A percentile compares a stretch with the other conserved stretches of the same genome.
Evolutionary conservation across 2,113 vertebrate species (phyloP).

Genomic region (Halichoeres trimaculatus): DNA sequence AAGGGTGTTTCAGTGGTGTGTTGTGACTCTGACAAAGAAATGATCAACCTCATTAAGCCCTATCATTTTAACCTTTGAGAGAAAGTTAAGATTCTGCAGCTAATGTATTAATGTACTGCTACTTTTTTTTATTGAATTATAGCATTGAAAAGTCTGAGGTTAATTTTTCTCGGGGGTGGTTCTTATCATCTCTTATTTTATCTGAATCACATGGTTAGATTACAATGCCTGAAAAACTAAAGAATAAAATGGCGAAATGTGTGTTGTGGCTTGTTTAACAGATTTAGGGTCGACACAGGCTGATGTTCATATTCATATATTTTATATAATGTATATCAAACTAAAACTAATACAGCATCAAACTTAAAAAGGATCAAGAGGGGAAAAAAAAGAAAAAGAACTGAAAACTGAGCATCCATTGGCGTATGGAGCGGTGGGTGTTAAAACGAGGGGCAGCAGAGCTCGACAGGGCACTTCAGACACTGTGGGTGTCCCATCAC

Average conservation of each 20-base stretch:
- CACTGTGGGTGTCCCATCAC: constrained; percentile 19
- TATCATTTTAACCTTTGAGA: too few species aligned
- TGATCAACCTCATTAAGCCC: too few species aligned
- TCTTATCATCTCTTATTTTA: too few species aligned
- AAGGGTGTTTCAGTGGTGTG: too few species aligned
- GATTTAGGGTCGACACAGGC: constrained; percentile 71
- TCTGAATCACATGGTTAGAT: too few species aligned
- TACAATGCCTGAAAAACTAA: background rate
- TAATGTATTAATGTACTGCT: too few species aligned
- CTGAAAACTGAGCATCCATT: constrained; percentile 57
- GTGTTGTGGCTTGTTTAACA: constrained; percentile 50
- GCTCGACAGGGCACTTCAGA: constrained; percentile 23
- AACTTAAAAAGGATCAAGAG: constrained; percentile 80
- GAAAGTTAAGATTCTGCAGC: too few species aligned
- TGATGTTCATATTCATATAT: constrained; percentile 82
- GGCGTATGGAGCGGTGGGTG: constrained; percentile 61
- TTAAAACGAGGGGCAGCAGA: constrained; percentile 60
- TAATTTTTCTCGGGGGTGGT: too few species aligned
- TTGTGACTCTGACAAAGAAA: too few species aligned
- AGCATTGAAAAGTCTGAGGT: too few species aligned
- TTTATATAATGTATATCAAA: constrained; percentile 87
- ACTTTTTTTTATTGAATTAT: too few species aligned
- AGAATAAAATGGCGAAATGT: background rate
- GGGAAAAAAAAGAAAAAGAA: constrained; percentile 42
- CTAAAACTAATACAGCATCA: constrained; percentile 87